A percentile compares a stretch with the other conserved stretches of the same genome.
Conservation (phyloP, 2,113 vertebrate genomes). For the Poicephalus meyeri region DNA sequence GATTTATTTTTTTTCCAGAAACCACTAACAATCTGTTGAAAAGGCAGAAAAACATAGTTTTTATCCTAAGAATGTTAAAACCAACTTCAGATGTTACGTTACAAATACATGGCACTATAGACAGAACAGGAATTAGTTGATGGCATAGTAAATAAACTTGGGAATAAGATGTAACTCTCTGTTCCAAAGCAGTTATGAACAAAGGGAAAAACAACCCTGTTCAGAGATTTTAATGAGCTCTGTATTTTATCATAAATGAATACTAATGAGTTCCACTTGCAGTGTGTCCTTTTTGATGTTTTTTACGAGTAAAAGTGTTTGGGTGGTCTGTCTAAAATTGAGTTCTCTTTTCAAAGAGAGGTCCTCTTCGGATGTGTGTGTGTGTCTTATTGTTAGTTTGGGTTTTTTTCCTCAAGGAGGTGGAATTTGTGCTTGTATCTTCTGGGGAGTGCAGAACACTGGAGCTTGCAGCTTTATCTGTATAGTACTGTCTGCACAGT, state of each 20-base stretch:
- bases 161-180: neutral
- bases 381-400: neutral
- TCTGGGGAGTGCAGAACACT: neutral
- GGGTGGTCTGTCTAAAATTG: conserved; percentile 41
- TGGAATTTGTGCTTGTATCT: conserved; percentile 31
- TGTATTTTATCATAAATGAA: conserved; percentile 23
- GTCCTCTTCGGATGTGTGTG: conserved; percentile 25
- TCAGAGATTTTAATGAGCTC: conserved; percentile 41
- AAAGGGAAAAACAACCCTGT: neutral
- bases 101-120: neutral
- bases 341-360: conserved; percentile 49
- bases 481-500: neutral
- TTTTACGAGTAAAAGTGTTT: conserved; percentile 50
- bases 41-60: neutral
- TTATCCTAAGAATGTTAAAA: neutral
- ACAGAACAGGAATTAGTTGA: neutral
- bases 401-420: neutral
- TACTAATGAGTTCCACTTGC: conserved; percentile 32
- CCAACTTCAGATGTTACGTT: accelerated
- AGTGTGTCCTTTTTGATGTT: conserved; percentile 46
- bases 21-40: neutral
- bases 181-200: neutral
- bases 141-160: neutral
- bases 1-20: neutral
- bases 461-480: neutral